Evolutionary conservation across 2,113 vertebrate genomes (phyloP).

Genomic region (Malurus cyaneus): DNA sequence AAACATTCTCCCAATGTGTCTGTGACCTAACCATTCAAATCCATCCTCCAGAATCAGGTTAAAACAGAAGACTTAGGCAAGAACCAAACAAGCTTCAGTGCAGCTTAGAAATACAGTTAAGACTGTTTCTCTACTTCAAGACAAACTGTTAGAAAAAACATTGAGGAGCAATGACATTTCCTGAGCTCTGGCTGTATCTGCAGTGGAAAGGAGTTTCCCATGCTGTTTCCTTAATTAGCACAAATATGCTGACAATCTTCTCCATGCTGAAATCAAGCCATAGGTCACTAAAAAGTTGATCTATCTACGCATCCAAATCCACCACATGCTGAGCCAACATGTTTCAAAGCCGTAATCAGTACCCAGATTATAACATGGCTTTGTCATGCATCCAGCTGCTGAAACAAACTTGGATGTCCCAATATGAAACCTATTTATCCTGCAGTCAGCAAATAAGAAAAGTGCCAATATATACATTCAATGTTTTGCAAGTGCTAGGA

Average conservation of each 20-base stretch:
- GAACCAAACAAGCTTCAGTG: neutral
- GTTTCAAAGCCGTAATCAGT: slow-evolving; percentile 33
- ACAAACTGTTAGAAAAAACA: slow-evolving; percentile 1
- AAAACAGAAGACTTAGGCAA: neutral
- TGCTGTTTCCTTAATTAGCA: slow-evolving; percentile 18
- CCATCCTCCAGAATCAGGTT: neutral
- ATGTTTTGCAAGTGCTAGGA: neutral
- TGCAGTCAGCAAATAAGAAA: slow-evolving; percentile 41
- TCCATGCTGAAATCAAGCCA: slow-evolving; percentile 39
- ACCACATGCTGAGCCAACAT: slow-evolving; percentile 29
- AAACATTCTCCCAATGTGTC: neutral
- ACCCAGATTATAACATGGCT: slow-evolving; percentile 46
- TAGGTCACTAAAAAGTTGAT: slow-evolving; percentile 51
- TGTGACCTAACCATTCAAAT: neutral
- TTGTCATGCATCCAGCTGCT: slow-evolving; percentile 46
- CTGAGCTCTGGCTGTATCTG: slow-evolving; percentile 8
- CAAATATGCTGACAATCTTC: slow-evolving; percentile 42
- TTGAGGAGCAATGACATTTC: neutral
- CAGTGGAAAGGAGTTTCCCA: slow-evolving; percentile 37
- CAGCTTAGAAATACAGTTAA: neutral
- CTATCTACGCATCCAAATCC: neutral
- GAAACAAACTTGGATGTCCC: slow-evolving; percentile 58
- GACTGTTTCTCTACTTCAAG: neutral
- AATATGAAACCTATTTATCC: slow-evolving; percentile 45
- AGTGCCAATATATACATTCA: slow-evolving; percentile 6